Base-by-base conservation (phyloP, 1,140 invertebrate genomes). In the Teleogryllus occipitalis region DNA sequence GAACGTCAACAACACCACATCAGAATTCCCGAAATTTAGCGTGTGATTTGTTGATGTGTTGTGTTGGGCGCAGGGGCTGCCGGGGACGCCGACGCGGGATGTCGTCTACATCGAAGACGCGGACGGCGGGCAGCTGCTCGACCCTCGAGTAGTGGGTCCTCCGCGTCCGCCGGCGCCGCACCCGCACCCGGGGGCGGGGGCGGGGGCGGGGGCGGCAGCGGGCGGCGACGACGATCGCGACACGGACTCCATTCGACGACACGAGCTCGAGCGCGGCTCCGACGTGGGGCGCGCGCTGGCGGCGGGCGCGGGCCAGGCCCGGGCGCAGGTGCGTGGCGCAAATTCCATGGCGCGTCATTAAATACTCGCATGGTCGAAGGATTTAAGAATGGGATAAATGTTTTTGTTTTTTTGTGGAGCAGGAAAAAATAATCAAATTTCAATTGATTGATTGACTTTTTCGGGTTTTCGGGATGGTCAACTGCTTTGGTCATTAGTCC, bases 241-340 rank as follows among this genome's bases (percentile, higher is more conserved):
- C 79, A 87, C 90, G 46, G 93, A 94, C 82, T 94, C 92, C 0
- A 87, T 94, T 74, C 87, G 90, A 78, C 87, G 91, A 78, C 93
- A 94, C 83, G 93, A 94, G 86, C 89, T 92, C 48, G 93, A 94
- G 78, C 86, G 92, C 75, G 92, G 91, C n/a, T 94, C 93, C 85
- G 78, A 79, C 14, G 8, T 79, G 47, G 78, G 78, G 21, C 76
- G 76, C 18, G 27, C 14, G 21, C 21, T 74, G 78, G 73, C 18
- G 14, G 75, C 8, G 54, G 65, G 6, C 14, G 27, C 22, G 72
- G 15, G 76, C 47, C 46, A 48, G 7, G 4, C n/a, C 47, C 8
- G 22, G 76, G 47, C 15, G 74, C 21, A 75, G 74, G 10, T 15
- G 39, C 39, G 27, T n/a, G n/a, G n/a, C n/a, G n/a, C n/a, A n/a